phyloP scores from a whole-genome alignment of 2,113 vertebrate species.

The Calcarius ornatus region DNA sequence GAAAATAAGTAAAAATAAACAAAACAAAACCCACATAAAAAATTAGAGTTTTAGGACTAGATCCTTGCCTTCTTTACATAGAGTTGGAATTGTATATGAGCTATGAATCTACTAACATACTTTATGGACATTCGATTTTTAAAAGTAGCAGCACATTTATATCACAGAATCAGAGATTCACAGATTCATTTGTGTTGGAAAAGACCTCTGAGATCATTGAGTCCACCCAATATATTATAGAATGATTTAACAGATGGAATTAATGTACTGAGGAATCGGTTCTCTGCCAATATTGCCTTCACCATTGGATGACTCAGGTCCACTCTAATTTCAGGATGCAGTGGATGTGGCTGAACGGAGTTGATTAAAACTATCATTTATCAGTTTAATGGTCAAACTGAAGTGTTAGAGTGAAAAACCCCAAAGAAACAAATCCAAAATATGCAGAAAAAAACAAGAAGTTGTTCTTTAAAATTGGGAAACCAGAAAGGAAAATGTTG shows the following conservation, averaged over 20 bases:
- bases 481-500: neutral
- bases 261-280: neutral
- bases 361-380: neutral
- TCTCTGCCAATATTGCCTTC: neutral
- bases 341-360: neutral
- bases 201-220: neutral
- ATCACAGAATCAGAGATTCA: neutral
- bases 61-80: neutral
- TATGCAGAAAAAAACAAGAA: neutral
- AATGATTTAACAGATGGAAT: neutral
- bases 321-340: neutral
- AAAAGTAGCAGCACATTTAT: neutral
- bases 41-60: neutral
- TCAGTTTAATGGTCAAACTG: neutral
- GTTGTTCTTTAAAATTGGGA: neutral
- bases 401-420: neutral
- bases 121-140: neutral
- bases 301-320: neutral
- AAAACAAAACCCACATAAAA: neutral
- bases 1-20: neutral
- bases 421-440: neutral
- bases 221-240: neutral
- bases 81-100: neutral
- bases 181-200: neutral
- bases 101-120: neutral